Conservation (phyloP, 1,140 invertebrate genomes). For the Pseudomyrmex gracilis region DNA sequence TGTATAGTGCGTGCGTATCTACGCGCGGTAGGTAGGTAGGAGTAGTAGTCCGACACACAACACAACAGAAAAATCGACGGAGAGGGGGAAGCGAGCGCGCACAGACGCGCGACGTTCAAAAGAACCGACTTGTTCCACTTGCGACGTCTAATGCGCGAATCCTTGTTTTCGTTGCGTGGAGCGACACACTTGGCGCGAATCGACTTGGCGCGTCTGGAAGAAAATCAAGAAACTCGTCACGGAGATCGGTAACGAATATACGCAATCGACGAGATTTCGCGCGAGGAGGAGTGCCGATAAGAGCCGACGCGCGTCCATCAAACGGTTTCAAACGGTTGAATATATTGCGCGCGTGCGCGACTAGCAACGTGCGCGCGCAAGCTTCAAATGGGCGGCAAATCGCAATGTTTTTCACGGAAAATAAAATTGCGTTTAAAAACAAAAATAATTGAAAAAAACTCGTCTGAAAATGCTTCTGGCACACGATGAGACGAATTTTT, state of each 20-base stretch:
- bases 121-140: constrained; percentile 37
- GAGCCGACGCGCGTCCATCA: too few relatives aligned
- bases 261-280: constrained; percentile 30
- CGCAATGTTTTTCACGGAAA: too few relatives aligned
- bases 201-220: constrained; percentile 18
- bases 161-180: constrained; percentile 15
- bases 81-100: neutral
- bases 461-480: too few relatives aligned
- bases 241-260: constrained; percentile 17
- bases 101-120: constrained; percentile 57
- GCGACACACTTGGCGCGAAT: constrained; percentile 33
- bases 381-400: too few relatives aligned
- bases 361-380: too few relatives aligned
- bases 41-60: too few relatives aligned
- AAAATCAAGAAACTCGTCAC: constrained; percentile 35
- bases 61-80: too few relatives aligned
- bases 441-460: too few relatives aligned
- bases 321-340: too few relatives aligned
- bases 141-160: neutral
- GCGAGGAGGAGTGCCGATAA: neutral
- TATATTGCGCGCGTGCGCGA: too few relatives aligned
- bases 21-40: neutral
- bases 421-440: too few relatives aligned
- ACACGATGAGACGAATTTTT: too few relatives aligned
- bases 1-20: neutral